A percentile compares a stretch with the other conserved stretches of the same genome.
phyloP scores from a whole-genome alignment of 2,113 vertebrate species.

The Lepus americanus region DNA sequence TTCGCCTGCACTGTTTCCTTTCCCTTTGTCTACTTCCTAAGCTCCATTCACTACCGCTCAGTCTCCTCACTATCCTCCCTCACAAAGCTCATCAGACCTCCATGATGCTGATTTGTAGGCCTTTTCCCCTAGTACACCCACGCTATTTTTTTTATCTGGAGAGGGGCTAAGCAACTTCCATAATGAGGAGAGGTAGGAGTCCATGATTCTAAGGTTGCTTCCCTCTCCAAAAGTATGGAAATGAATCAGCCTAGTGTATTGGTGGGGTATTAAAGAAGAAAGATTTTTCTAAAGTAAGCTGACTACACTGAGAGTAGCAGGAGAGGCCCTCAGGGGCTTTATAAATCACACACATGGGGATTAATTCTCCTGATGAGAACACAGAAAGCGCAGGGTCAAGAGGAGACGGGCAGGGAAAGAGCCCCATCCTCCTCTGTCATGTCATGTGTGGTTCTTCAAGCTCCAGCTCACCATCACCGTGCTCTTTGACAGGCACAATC shows the following conservation, averaged over 20 bases:
- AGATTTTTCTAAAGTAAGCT: neutral
- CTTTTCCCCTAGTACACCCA: neutral
- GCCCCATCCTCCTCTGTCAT: neutral
- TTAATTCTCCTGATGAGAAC: neutral
- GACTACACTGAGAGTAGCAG: fast-evolving
- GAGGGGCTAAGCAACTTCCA: neutral
- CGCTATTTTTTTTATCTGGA: neutral
- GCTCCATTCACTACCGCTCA: neutral
- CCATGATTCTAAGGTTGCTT: neutral
- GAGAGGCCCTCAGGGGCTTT: neutral
- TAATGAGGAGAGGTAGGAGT: neutral
- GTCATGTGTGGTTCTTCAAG: neutral
- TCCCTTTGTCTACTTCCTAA: neutral
- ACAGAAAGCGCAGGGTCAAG: neutral
- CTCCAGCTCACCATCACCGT: neutral
- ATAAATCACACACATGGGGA: neutral
- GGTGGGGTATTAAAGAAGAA: neutral
- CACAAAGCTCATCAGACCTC: neutral
- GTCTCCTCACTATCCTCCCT: neutral
- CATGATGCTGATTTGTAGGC: neutral
- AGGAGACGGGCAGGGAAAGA: neutral
- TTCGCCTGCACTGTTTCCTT: neutral
- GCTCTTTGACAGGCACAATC: neutral
- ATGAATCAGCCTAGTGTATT: neutral
- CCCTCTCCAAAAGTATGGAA: neutral